Conservation (phyloP, 1,140 invertebrate species). For the Ceratosolen fusciceps region DNA sequence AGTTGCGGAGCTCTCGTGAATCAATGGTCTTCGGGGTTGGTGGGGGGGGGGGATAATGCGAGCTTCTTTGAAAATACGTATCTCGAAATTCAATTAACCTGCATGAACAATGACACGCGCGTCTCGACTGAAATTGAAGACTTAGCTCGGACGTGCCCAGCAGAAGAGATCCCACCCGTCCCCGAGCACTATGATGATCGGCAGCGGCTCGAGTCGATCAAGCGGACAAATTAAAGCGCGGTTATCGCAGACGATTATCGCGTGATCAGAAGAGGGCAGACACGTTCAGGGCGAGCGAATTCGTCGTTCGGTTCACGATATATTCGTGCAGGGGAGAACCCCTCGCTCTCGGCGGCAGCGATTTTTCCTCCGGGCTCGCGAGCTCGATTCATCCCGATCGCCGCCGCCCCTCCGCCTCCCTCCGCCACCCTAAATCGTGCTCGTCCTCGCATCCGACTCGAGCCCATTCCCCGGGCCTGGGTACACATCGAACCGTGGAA, state of each 20-base stretch:
- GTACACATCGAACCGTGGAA: background rate
- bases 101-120: background rate
- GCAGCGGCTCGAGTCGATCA: too few relatives aligned
- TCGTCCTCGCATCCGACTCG: too few relatives aligned
- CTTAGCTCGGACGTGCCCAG: background rate
- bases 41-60: background rate
- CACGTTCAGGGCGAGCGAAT: background rate
- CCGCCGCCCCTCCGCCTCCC: background rate
- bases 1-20: background rate
- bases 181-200: too few relatives aligned
- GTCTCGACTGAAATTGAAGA: background rate
- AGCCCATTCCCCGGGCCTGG: too few relatives aligned
- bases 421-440: too few relatives aligned
- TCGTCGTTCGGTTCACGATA: background rate
- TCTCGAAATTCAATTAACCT: slow-evolving; percentile 29
- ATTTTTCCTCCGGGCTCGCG: background rate
- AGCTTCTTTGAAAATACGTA: background rate
- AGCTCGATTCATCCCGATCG: slow-evolving; percentile 15
- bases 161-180: background rate
- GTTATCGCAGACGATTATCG: background rate
- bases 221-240: too few relatives aligned
- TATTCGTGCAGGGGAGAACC: background rate
- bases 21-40: too few relatives aligned
- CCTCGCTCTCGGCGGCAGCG: background rate
- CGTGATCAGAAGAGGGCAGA: background rate